Evolutionary conservation across 2,888 invertebrate genomes (phyloP), one percentile per base, ranked within the genome.

Genomic region (Brachyopa scutellaris): DNA sequence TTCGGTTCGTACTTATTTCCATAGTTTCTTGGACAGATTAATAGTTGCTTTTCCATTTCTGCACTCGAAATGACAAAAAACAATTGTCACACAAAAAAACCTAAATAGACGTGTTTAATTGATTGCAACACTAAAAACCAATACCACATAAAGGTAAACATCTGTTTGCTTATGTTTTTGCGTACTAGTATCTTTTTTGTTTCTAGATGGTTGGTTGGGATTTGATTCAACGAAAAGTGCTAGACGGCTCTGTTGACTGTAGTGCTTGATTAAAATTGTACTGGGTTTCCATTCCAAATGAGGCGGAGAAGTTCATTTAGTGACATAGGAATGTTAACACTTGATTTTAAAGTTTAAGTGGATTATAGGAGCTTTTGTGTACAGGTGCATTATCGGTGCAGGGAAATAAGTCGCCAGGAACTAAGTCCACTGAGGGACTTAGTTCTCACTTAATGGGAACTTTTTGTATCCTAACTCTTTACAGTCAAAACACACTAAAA

Each of bases 91-190:
- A 47, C 13, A 23, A 9, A 53, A 29, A 29, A 36, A 49, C n/a
- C 55, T 66, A 23, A 53, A 55, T 66, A 76, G 59, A 67, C 51
- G 76, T 59, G 76, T 76, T 76, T 67, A 76, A 76, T 76, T 76
- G 76, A 67, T 76, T 67, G 67, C 67, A 53, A 69, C 76, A 76
- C 67, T 76, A 66, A 53, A 61, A 59, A 26, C 33, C 59, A 45
- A n/a, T n/a, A n/a, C 74, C 74, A 51, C 57, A 76, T 59, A 67
- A 67, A 67, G 76, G 42, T 61, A 67, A 45, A 76, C 67, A 76
- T 67, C 59, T 76, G 61, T 76, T 64, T 57, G 57, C 49, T 59
- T 57, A 57, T 9, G 66, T 57, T 67, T 51, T 67, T n/a, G 13
- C 51, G 38, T 40, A 8, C 42, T 7, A 31, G 2, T 19, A 33